Evolutionary conservation across 2,113 vertebrate genomes (phyloP).

Genomic region (Ceratotherium simum): DNA sequence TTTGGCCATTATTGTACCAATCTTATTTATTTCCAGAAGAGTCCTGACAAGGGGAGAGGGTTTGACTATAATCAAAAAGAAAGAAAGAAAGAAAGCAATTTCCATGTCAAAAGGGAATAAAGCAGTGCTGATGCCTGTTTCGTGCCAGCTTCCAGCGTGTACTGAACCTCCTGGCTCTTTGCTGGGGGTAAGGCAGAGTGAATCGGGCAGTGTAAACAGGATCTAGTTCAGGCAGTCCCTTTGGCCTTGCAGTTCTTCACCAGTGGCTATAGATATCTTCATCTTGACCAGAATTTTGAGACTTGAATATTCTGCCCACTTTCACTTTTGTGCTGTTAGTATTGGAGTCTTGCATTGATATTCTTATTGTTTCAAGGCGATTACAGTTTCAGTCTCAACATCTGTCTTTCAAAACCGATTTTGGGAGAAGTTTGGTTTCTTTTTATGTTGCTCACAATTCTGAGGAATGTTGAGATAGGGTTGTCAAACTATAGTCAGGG

Average conservation of each 20-base stretch:
- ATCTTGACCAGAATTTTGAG: neutral
- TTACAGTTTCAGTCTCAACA: neutral
- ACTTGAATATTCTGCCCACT: neutral
- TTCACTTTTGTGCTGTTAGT: neutral
- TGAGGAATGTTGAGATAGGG: neutral
- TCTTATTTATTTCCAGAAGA: constrained; percentile 22
- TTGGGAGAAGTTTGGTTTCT: neutral
- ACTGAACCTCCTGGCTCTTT: neutral
- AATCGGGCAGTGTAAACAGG: neutral
- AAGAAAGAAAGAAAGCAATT: neutral
- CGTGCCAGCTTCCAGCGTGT: neutral
- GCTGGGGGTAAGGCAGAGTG: neutral
- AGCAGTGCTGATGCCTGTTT: neutral
- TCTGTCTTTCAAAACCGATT: neutral
- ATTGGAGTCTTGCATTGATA: neutral
- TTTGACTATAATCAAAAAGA: neutral
- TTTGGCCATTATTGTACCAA: neutral
- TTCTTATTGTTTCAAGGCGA: neutral
- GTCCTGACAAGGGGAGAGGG: neutral
- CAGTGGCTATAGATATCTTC: neutral
- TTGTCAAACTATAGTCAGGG: neutral
- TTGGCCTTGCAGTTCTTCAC: neutral
- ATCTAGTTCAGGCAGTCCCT: neutral
- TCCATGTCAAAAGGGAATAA: constrained; percentile 14
- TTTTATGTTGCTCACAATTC: neutral